Evolutionary conservation across 2,888 invertebrate species (phyloP).

Genomic region (Blastobasis lacticolella): DNA sequence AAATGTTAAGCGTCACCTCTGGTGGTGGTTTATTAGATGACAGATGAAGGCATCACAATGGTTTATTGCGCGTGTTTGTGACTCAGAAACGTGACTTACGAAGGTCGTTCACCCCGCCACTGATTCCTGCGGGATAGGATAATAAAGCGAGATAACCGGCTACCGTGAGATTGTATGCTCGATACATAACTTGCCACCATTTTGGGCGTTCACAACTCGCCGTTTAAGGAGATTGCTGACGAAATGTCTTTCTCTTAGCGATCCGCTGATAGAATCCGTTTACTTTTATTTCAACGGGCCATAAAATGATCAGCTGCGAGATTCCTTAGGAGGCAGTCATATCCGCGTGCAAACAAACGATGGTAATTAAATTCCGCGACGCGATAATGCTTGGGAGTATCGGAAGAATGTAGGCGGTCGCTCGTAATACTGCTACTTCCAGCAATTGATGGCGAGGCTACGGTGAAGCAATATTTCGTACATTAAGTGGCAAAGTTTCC

Average conservation of each 20-base stretch:
- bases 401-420: too few relatives aligned
- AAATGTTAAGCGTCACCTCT: slow-evolving; percentile 40
- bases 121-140: slow-evolving; percentile 40
- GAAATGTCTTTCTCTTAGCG: slow-evolving; percentile 1
- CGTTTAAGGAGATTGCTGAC: slow-evolving; percentile 23
- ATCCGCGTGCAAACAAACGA: too few relatives aligned
- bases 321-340: too few relatives aligned
- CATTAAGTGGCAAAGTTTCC: too few relatives aligned
- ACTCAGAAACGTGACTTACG: slow-evolving; percentile 51
- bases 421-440: too few relatives aligned
- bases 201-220: slow-evolving; percentile 31
- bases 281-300: not conserved
- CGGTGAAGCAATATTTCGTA: too few relatives aligned
- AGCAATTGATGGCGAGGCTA: too few relatives aligned
- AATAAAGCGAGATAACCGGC: slow-evolving; percentile 35
- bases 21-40: slow-evolving; percentile 55
- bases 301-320: too few relatives aligned
- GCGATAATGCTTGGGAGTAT: too few relatives aligned
- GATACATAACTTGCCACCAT: slow-evolving; percentile 44
- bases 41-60: slow-evolving; percentile 58
- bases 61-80: slow-evolving; percentile 54
- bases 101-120: slow-evolving; percentile 53
- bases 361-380: too few relatives aligned
- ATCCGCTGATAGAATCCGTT: slow-evolving; percentile 1
- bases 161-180: slow-evolving; percentile 38